Percentiles rank a stretch among this genome's conserved stretches.
Conservation (phyloP, 2,113 vertebrate genomes). For the Ochotona curzoniae region DNA sequence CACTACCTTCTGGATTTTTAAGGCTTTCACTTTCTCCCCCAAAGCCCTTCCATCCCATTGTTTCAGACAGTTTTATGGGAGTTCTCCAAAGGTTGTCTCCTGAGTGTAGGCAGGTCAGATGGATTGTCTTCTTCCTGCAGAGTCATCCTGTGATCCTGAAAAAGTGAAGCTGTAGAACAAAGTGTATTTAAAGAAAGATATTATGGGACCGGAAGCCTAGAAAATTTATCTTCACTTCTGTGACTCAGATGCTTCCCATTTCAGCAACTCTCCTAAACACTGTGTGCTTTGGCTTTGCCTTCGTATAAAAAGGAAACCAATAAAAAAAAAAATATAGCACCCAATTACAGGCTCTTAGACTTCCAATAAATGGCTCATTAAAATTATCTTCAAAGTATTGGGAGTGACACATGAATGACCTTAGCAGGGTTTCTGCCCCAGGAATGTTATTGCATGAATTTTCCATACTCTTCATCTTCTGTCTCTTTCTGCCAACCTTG, state of each 20-base stretch:
- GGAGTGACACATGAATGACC: conserved; percentile 47
- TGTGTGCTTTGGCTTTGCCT: conserved; percentile 70
- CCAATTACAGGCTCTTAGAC: conserved; percentile 35
- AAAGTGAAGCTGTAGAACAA: conserved; percentile 57
- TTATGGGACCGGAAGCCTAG: conserved; percentile 66
- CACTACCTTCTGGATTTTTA: not conserved
- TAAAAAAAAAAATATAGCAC: conserved; percentile 64
- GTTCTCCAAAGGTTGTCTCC: not conserved
- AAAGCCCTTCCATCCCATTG: not conserved
- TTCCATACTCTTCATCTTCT: not conserved
- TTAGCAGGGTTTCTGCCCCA: conserved; percentile 12
- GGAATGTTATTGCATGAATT: not conserved
- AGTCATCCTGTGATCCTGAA: conserved; percentile 55
- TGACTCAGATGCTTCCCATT: conserved; percentile 73
- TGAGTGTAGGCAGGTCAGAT: conserved; percentile 20
- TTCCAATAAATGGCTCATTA: conserved; percentile 31
- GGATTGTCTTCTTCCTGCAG: conserved; percentile 64
- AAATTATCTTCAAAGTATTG: conserved; percentile 11
- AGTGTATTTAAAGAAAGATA: conserved; percentile 71
- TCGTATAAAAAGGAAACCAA: conserved; percentile 66
- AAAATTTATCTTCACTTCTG: conserved; percentile 67
- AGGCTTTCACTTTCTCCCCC: not conserved
- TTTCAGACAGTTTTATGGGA: conserved; percentile 43
- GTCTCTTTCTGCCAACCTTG: not conserved
- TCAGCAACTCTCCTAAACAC: conserved; percentile 66